phyloP scores from a whole-genome alignment of 1,140 invertebrate genomes.

The Trichoplusia ni region DNA sequence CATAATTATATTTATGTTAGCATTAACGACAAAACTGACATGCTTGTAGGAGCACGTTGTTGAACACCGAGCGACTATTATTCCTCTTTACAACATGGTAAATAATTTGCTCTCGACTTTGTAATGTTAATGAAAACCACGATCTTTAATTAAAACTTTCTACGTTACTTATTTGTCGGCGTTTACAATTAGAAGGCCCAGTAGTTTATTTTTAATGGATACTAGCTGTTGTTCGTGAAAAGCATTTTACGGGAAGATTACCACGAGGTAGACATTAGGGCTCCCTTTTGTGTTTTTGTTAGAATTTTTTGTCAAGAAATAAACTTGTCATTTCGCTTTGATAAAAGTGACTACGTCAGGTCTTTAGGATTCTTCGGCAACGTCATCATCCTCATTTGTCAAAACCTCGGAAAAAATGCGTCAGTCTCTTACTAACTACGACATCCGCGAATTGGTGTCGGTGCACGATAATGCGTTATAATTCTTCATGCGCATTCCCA shows the following conservation, averaged over 20 bases:
- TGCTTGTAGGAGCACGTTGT: slow-evolving; percentile 9
- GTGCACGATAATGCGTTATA: too few relatives aligned
- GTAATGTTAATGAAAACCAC: slow-evolving; percentile 26
- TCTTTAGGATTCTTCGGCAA: too few relatives aligned
- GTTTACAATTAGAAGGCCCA: slow-evolving; percentile 14
- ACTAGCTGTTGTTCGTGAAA: slow-evolving; percentile 4
- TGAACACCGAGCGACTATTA: neutral
- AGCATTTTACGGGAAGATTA: neutral
- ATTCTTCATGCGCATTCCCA: too few relatives aligned
- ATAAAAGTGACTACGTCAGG: too few relatives aligned
- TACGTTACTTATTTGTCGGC: slow-evolving; percentile 13
- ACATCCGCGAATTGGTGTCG: too few relatives aligned
- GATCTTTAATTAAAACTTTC: slow-evolving; percentile 29
- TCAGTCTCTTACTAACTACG: too few relatives aligned
- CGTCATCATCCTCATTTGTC: too few relatives aligned
- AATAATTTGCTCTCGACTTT: slow-evolving; percentile 13
- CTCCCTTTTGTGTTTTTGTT: too few relatives aligned
- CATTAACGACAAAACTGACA: neutral
- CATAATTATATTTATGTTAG: slow-evolving; percentile 15
- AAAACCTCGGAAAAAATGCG: too few relatives aligned
- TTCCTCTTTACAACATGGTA: neutral
- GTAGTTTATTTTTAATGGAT: slow-evolving; percentile 20
- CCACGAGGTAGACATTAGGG: too few relatives aligned
- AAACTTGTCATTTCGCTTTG: too few relatives aligned
- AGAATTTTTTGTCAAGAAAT: too few relatives aligned